Evolutionary conservation across 2,113 vertebrate genomes (phyloP).

Genomic region (Natator depressus): DNA sequence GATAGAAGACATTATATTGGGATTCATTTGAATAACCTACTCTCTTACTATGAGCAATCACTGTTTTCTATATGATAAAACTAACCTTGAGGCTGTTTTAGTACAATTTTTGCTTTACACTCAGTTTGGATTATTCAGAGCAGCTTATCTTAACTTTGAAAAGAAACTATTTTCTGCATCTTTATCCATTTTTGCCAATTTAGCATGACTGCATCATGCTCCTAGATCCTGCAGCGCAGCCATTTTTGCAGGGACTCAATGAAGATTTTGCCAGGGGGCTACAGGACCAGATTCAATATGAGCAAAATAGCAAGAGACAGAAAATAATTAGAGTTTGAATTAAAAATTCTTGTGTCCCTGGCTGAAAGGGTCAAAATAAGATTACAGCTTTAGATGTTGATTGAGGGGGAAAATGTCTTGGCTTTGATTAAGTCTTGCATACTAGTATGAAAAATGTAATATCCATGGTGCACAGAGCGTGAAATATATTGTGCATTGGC

Average conservation of each 20-base stretch:
- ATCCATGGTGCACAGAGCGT: not conserved
- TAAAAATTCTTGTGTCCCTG: not conserved
- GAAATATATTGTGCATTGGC: not conserved
- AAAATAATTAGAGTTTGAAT: constrained; percentile 5
- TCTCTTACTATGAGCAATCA: not conserved
- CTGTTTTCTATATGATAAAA: not conserved
- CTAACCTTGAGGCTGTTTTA: not conserved
- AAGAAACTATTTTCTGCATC: constrained; percentile 6
- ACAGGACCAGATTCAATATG: not conserved
- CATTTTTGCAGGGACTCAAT: not conserved
- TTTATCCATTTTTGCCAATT: constrained; percentile 3
- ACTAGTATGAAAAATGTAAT: not conserved
- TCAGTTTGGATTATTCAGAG: constrained; percentile 5
- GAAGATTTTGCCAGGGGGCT: not conserved
- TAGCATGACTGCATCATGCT: not conserved
- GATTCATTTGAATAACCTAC: not conserved
- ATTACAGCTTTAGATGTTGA: not conserved
- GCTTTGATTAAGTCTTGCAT: not conserved
- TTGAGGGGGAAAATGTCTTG: not conserved
- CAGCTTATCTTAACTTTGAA: not conserved
- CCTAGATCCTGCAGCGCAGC: not conserved
- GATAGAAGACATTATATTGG: not conserved
- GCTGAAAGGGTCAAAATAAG: not conserved
- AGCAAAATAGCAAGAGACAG: not conserved
- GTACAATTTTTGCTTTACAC: not conserved